phyloP scores from a whole-genome alignment of 2,113 vertebrate species.

The Rhinoptilus africanus region DNA sequence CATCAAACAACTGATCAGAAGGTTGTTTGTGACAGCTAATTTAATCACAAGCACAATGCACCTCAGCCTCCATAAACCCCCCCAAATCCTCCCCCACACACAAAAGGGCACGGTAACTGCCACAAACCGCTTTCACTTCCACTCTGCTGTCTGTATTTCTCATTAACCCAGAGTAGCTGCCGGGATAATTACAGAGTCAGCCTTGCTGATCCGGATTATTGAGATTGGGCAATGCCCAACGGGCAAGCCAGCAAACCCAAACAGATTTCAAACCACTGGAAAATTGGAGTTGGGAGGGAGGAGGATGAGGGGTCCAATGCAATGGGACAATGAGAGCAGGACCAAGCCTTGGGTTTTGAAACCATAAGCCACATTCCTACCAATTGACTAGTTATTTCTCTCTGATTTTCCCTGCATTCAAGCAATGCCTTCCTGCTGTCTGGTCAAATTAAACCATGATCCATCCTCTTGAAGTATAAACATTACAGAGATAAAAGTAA shows the following conservation, averaged over 20 bases:
- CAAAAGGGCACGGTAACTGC: fast-evolving
- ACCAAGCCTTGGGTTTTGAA: background rate
- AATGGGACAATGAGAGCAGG: background rate
- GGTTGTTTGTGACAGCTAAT: background rate
- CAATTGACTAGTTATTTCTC: background rate
- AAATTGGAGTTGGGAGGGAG: background rate
- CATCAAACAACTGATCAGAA: background rate
- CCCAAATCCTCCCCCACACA: background rate
- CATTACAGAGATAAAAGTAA: background rate
- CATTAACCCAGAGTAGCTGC: background rate
- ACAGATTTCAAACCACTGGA: background rate
- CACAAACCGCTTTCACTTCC: background rate
- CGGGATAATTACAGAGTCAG: background rate
- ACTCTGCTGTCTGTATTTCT: background rate
- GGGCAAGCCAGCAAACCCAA: background rate
- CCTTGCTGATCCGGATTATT: conserved; percentile 12
- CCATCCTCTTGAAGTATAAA: background rate
- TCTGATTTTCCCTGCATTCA: background rate
- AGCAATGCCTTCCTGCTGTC: background rate
- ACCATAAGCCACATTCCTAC: background rate
- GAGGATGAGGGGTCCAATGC: background rate
- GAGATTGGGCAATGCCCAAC: background rate
- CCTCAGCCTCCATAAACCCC: background rate
- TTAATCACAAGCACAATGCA: background rate
- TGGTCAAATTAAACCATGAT: background rate